Evolutionary conservation across 2,113 vertebrate species (phyloP).

Genomic region (Gavialis gangeticus): DNA sequence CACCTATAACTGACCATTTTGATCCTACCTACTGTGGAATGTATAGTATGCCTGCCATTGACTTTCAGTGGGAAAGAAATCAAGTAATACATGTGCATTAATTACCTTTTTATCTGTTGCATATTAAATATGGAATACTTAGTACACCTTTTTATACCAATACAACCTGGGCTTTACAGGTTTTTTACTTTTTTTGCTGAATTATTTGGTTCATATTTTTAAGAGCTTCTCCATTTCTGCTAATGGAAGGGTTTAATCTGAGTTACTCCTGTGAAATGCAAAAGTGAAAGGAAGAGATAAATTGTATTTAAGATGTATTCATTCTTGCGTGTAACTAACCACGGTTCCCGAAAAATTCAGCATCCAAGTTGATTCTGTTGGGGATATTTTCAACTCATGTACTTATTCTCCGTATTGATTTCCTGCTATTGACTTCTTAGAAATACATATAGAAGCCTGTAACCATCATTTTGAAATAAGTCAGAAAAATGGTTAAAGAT

Average conservation of each 20-base stretch:
- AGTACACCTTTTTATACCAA: too few species aligned
- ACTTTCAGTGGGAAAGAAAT: too few species aligned
- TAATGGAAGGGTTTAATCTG: too few species aligned
- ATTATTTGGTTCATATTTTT: not conserved
- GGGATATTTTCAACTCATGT: slow-evolving; percentile 47
- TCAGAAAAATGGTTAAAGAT: slow-evolving; percentile 37
- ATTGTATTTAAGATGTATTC: not conserved
- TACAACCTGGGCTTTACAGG: too few species aligned
- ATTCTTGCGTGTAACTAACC: slow-evolving; percentile 15
- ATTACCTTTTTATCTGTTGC: too few species aligned
- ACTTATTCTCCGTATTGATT: slow-evolving; percentile 19
- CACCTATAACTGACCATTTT: too few species aligned
- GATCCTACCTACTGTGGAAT: too few species aligned
- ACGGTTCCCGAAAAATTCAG: not conserved
- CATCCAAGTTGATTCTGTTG: not conserved
- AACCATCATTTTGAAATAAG: not conserved
- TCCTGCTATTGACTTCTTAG: slow-evolving; percentile 40
- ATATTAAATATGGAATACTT: too few species aligned
- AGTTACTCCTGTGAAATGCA: not conserved
- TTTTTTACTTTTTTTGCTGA: not conserved
- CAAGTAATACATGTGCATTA: too few species aligned
- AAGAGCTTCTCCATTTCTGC: too few species aligned
- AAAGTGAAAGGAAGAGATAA: not conserved
- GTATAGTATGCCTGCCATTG: too few species aligned
- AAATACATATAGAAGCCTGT: not conserved